These are phyloP conservation scores for Ianthella basta DNA, from an alignment of 37 sponge, comb jelly and placozoan species.

Conservation along the genomic window DNA sequence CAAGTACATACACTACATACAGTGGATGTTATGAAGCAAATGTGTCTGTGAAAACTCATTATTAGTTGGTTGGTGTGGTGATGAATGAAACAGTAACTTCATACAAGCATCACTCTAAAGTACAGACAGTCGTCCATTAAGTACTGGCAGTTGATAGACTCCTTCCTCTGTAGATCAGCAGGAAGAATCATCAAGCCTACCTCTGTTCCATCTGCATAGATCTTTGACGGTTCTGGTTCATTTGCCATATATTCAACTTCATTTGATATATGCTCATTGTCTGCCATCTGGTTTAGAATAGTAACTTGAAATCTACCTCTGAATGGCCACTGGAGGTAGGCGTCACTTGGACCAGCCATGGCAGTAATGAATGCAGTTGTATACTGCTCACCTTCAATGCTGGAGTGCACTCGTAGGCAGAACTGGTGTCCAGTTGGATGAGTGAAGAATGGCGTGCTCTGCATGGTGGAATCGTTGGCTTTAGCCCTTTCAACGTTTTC, in stretches of 20 bases:
- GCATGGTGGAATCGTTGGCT: no score
- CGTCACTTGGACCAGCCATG: not conserved
- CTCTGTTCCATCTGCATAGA: not conserved
- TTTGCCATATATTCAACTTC: not conserved
- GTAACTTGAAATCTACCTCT: not conserved
- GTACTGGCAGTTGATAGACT: not conserved
- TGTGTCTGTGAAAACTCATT: no score
- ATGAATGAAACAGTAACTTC: no score
- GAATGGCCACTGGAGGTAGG: not conserved
- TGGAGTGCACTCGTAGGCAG: not conserved
- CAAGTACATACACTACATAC: no score
- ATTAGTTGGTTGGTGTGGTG: no score
- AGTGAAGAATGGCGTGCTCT: not conserved
- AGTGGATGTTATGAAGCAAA: no score
- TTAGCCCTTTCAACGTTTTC: not conserved
- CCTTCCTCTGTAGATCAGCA: not conserved
- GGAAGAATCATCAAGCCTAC: not conserved
- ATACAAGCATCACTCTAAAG: not conserved
- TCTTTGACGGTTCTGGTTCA: not conserved
- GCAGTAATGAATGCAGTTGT: not conserved
- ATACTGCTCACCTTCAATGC: not conserved
- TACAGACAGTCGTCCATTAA: constrained; percentile 16
- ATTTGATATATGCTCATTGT: not conserved
- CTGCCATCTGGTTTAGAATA: not conserved
- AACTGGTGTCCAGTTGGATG: not conserved